Percentiles rank a stretch among this genome's conserved stretches.
These are phyloP conservation scores for Dolichallabes microphthalmus DNA, from an alignment of 2,113 vertebrate species.

Conservation along the genomic window DNA sequence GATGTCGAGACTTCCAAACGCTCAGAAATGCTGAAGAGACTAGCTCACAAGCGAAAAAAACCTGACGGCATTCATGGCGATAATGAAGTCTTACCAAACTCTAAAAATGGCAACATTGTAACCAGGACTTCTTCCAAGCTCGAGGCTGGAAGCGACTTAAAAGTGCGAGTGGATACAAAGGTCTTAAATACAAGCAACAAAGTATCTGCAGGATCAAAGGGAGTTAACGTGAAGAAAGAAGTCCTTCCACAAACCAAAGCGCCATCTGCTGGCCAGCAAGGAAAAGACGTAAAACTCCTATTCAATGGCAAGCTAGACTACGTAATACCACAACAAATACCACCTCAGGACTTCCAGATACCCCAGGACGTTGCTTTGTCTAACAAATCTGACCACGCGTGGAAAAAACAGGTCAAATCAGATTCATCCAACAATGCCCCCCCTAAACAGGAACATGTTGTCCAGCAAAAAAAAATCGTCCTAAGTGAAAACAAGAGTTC, in stretches of 20 bases:
- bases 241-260: constrained; percentile 9
- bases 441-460: neutral
- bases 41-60: constrained; percentile 54
- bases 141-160: neutral
- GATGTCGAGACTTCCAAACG: constrained; percentile 17
- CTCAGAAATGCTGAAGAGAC: neutral
- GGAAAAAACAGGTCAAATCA: constrained; percentile 3
- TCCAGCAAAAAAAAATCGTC: constrained; percentile 2
- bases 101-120: neutral
- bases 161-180: neutral
- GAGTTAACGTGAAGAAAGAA: neutral
- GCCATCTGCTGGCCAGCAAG: constrained; percentile 47
- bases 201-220: neutral
- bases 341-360: neutral
- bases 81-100: neutral
- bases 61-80: neutral
- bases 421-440: neutral
- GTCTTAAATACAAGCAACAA: neutral
- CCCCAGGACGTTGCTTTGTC: neutral
- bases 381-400: neutral
- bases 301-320: neutral
- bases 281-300: constrained; percentile 13
- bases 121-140: neutral
- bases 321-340: neutral
- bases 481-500: constrained; percentile 1